phyloP scores from a whole-genome alignment of 2,797 vertebrate species.

The Pseudochromis fuscus region DNA sequence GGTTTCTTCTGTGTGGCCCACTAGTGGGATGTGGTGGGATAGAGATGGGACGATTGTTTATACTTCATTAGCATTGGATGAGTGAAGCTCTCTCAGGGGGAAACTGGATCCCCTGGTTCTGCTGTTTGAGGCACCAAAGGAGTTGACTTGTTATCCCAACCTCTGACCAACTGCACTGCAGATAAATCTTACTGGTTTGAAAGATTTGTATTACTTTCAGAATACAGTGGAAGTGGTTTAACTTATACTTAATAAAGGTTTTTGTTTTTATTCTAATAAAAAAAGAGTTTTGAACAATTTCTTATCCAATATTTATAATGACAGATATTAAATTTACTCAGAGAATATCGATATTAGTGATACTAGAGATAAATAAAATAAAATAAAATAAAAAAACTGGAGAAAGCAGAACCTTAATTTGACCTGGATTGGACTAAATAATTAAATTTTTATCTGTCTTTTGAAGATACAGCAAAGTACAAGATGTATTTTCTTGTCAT shows the following conservation, averaged over 20 bases:
- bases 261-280: neutral
- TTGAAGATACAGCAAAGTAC: neutral
- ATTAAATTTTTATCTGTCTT: too few species aligned
- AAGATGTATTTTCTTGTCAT: neutral
- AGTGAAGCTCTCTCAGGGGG: conserved; percentile 57
- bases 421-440: neutral
- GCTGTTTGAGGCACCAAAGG: conserved; percentile 53
- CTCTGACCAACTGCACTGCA: conserved; percentile 44
- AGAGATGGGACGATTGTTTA: conserved; percentile 65
- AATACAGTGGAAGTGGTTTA: neutral
- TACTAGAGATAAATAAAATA: too few species aligned
- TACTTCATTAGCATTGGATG: conserved; percentile 65
- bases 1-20: conserved; percentile 52
- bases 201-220: neutral
- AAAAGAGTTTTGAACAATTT: neutral
- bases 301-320: neutral
- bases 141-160: conserved; percentile 44
- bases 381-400: neutral
- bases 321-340: neutral
- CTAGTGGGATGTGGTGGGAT: conserved; percentile 20
- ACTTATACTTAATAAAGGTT: neutral
- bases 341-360: neutral
- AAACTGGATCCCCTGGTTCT: conserved; percentile 47
- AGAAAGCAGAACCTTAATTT: conserved; percentile 1
- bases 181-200: conserved; percentile 29